These are phyloP conservation scores for Argentina silus DNA, from an alignment of 2,797 vertebrate species.

Conservation along the genomic window DNA sequence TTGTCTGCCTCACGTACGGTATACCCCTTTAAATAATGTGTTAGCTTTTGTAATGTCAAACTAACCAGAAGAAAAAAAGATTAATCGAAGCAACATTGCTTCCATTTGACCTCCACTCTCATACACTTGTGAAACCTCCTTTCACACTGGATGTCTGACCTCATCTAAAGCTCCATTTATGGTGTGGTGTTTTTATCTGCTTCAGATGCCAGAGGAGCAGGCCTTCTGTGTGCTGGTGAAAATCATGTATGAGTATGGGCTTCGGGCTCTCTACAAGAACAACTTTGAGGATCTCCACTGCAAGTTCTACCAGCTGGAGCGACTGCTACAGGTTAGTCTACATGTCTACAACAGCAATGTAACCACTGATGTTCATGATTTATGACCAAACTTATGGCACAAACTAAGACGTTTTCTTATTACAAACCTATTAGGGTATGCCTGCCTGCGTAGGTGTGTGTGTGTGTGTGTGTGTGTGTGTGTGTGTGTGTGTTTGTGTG, in stretches of 20 bases:
- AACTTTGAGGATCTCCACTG: conserved; percentile 98
- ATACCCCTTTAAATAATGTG: no score
- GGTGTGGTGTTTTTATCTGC: not conserved
- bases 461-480: not conserved
- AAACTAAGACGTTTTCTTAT: not conserved
- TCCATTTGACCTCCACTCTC: not conserved
- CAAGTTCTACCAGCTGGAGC: conserved; percentile 98
- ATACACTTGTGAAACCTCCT: not conserved
- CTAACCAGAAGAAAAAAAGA: not conserved
- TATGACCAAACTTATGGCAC: not conserved
- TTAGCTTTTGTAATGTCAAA: no score
- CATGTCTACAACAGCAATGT: not conserved
- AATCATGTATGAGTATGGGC: conserved; percentile 95
- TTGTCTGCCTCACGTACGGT: no score
- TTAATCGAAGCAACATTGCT: not conserved
- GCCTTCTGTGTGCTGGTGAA: conserved; percentile 97
- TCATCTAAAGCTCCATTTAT: not conserved
- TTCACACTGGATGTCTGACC: not conserved
- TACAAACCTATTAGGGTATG: not conserved
- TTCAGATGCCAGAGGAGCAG: conserved; percentile 98
- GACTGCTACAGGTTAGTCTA: conserved; percentile 88
- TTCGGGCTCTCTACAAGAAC: conserved; percentile 94
- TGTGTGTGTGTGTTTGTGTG: no score
- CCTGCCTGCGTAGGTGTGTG: not conserved
- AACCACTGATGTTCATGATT: no score